Base-by-base conservation (phyloP, 2,797 vertebrate genomes). In the Hemibagrus guttatus region DNA sequence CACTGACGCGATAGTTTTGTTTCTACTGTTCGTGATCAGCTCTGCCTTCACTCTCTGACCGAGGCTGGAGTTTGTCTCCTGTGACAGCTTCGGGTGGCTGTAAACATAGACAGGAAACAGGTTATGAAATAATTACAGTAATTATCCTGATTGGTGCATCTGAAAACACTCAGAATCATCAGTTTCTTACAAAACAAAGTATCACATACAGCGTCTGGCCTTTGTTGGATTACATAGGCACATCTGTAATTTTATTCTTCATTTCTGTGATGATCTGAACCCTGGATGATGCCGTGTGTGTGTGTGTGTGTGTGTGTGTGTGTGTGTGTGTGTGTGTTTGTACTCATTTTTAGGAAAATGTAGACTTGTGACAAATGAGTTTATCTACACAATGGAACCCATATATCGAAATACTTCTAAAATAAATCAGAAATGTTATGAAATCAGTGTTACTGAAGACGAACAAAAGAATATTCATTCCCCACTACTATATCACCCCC, bases 121-220 rank as follows among this genome's bases (percentile, higher is more conserved):
- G 81, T 78, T 84, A 68, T 83, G 54, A 87, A 87, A 87, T 87
- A 87, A 87, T 84, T 68, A 84, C 86, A 23, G 72, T 84, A 78
- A 87, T 87, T 87, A 84, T 79, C 35, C 49, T 87, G 81, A 84
- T 84, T 84, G 26, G 64, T 79, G 72, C 49, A 79, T 87, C 81
- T 69, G 72, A 87, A 87, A 75, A 63, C 61, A 58, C 35, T 71
- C 74, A 54, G 74, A 56, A 19, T 76, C 80, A 87, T 52, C 59
- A 35, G 59, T 42, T 68, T 82, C 42, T 64, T 42, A 76, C 49
- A 64, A 66, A 39, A 35, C 6, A 26, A 52, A 52, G n/a, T 54
- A 66, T 66, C 23, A 68, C 23, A 68, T 56, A 76, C 23, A 49
- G 17, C 26, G 19, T 71, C 46, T 83, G 80, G 80, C 80, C n/a